Conservation (phyloP, 1,140 invertebrate genomes). For the Drosophila busckii region DNA sequence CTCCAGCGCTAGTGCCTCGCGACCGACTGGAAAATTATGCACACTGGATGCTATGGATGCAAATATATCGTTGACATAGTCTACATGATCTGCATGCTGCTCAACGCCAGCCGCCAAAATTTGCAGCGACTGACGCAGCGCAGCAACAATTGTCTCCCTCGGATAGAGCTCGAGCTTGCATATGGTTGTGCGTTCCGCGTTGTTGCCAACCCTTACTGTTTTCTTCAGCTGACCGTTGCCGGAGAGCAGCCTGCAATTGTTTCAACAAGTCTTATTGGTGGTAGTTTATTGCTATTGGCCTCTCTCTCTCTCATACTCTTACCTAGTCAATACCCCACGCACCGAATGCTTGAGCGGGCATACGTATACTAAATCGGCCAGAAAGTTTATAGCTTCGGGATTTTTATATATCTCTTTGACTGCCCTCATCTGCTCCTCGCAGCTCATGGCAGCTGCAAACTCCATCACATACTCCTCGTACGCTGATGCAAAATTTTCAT, state of each 20-base stretch:
- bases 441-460: constrained; percentile 25
- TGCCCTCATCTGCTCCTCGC: constrained; percentile 24
- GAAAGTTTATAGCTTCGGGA: constrained; percentile 13
- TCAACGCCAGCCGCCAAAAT: neutral
- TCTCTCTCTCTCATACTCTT: too few relatives aligned
- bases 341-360: constrained; percentile 48
- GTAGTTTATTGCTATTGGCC: too few relatives aligned
- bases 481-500: constrained; percentile 1
- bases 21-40: constrained; percentile 43
- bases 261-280: too few relatives aligned
- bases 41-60: constrained; percentile 40
- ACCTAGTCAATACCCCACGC: constrained; percentile 45
- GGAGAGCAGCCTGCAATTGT: too few relatives aligned
- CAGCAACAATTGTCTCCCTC: constrained; percentile 6
- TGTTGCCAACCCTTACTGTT: constrained; percentile 1
- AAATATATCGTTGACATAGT: constrained; percentile 31
- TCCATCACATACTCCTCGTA: constrained; percentile 10
- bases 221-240: neutral
- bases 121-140: constrained; percentile 15
- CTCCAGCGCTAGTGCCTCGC: constrained; percentile 22
- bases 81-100: neutral
- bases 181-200: constrained; percentile 1
- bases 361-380: constrained; percentile 38
- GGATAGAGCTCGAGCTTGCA: too few relatives aligned
- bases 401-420: constrained; percentile 14